These are phyloP conservation scores for Benthosema pterotum DNA, from an alignment of 2,797 vertebrate species.

Conservation along the genomic window DNA sequence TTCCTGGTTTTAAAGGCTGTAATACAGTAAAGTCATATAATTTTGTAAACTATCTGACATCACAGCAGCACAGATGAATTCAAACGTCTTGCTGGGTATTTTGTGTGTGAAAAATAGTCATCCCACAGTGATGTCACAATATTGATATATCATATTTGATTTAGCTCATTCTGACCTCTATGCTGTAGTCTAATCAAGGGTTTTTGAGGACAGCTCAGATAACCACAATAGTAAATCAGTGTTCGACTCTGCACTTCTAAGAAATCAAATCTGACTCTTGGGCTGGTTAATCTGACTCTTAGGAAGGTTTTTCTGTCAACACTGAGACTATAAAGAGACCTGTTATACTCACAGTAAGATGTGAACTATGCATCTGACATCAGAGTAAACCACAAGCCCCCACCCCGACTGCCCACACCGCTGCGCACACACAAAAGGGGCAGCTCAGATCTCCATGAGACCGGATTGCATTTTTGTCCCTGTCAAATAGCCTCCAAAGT, in stretches of 20 bases:
- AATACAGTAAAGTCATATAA: too few relatives aligned
- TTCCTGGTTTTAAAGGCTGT: too few relatives aligned
- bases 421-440: slow-evolving; percentile 10
- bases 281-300: slow-evolving; percentile 36
- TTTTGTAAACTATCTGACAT: too few relatives aligned
- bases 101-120: too few relatives aligned
- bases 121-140: too few relatives aligned
- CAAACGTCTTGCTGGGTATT: too few relatives aligned
- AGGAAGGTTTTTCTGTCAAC: slow-evolving; percentile 40
- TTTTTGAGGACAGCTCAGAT: slow-evolving; percentile 32
- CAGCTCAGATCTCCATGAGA: slow-evolving; percentile 16
- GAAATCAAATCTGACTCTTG: slow-evolving; percentile 49
- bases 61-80: too few relatives aligned
- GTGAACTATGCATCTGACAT: slow-evolving; percentile 32
- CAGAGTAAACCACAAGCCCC: slow-evolving; percentile 30
- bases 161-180: too few relatives aligned
- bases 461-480: slow-evolving; percentile 21
- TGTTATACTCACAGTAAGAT: slow-evolving; percentile 33
- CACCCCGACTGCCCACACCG: slow-evolving; percentile 19
- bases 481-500: slow-evolving; percentile 8
- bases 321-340: slow-evolving; percentile 60
- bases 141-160: too few relatives aligned
- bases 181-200: too few relatives aligned
- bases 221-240: slow-evolving; percentile 53
- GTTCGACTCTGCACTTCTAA: slow-evolving; percentile 56